These are phyloP conservation scores for Scaptomyza tumidula DNA, from an alignment of 2,888 invertebrate genomes.

Conservation along the genomic window DNA sequence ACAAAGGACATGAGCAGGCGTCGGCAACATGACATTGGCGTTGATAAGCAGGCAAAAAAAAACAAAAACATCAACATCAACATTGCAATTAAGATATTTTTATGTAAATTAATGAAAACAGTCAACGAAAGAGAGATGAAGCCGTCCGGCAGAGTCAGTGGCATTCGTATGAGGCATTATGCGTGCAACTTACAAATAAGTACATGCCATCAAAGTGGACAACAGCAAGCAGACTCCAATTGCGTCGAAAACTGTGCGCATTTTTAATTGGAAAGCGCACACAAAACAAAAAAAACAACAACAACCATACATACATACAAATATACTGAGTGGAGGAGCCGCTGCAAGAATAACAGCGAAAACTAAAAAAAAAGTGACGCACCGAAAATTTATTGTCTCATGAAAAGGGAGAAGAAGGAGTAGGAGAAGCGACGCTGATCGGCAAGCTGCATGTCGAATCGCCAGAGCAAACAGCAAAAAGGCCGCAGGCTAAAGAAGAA, in stretches of 20 bases:
- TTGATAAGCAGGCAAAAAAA: conserved; percentile 57
- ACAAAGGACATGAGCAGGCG: conserved; percentile 33
- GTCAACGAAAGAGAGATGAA: conserved; percentile 16
- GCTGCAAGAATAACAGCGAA: conserved; percentile 11
- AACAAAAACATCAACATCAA: conserved; percentile 8
- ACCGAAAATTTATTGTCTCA: conserved; percentile 77
- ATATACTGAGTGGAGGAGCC: conserved; percentile 1
- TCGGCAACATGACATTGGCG: conserved; percentile 69
- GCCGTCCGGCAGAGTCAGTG: conserved; percentile 7
- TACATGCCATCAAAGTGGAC: conserved; percentile 52
- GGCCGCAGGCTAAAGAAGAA: conserved; percentile 34
- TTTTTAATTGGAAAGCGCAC: conserved; percentile 74
- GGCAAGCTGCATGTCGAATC: conserved; percentile 65
- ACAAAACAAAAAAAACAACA: conserved; percentile 18
- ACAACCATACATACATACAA: conserved; percentile 7
- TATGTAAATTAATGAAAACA: conserved; percentile 74
- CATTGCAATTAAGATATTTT: conserved; percentile 79
- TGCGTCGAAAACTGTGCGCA: conserved; percentile 63
- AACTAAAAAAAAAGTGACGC: conserved; percentile 66
- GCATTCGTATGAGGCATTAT: conserved; percentile 40
- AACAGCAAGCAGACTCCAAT: conserved; percentile 49
- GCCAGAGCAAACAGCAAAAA: conserved; percentile 63
- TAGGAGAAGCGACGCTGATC: conserved; percentile 30
- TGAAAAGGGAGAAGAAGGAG: conserved; percentile 22
- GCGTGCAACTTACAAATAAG: conserved; percentile 77